Evolutionary conservation across 2,113 vertebrate genomes (phyloP).

Genomic region (Pagrus major): DNA sequence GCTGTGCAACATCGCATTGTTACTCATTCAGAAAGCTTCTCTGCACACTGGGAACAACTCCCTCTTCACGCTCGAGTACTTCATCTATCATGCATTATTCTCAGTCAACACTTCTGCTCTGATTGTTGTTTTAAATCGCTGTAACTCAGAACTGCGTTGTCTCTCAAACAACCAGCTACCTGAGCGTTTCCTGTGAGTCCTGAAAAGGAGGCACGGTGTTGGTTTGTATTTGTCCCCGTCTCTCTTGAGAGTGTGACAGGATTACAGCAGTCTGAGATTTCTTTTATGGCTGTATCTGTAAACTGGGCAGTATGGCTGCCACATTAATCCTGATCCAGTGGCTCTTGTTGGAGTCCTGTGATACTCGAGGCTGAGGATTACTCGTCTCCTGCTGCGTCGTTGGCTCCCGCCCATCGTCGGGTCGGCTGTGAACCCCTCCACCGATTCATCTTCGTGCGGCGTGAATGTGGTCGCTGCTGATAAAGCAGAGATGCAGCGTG

Average conservation of each 20-base stretch:
- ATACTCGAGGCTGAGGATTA: constrained; percentile 51
- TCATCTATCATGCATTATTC: not conserved
- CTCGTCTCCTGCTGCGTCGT: constrained; percentile 29
- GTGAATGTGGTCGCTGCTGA: constrained; percentile 58
- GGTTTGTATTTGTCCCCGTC: not conserved
- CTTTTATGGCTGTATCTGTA: constrained; percentile 6
- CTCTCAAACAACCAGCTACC: not conserved
- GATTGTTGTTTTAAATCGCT: not conserved
- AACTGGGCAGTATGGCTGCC: constrained; percentile 4
- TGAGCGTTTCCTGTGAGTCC: not conserved
- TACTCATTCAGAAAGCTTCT: not conserved
- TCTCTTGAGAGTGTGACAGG: constrained; percentile 11
- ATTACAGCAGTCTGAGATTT: constrained; percentile 23
- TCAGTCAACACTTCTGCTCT: not conserved
- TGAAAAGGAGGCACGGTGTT: constrained; percentile 12
- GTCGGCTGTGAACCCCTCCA: not conserved
- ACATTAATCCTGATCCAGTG: constrained; percentile 39
- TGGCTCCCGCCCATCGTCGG: constrained; percentile 8
- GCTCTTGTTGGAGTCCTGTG: constrained; percentile 20
- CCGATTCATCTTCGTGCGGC: constrained; percentile 35
- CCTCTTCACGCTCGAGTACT: not conserved
- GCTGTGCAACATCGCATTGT: not conserved
- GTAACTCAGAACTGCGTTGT: not conserved
- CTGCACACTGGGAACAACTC: not conserved
- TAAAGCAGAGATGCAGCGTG: constrained; percentile 40